Percentiles rank a stretch among this genome's conserved stretches.
These are phyloP conservation scores for Champsocephalus esox DNA, from an alignment of 2,797 vertebrate species.

Conservation along the genomic window DNA sequence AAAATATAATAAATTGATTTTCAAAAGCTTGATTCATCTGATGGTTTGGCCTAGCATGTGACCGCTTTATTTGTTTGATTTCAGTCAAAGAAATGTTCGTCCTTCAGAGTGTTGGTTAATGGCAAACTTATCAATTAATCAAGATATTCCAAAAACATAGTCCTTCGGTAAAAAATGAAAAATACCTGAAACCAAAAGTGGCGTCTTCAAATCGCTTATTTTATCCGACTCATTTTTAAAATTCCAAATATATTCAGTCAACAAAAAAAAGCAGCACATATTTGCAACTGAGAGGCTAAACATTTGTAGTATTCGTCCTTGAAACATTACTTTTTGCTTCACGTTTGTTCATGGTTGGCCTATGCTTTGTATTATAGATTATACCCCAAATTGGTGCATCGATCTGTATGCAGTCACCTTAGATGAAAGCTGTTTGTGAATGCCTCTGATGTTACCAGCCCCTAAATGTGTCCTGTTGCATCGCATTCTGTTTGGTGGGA, in stretches of 20 bases:
- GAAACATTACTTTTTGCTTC: background rate
- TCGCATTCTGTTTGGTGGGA: conserved; percentile 68
- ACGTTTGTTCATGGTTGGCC: conserved; percentile 20
- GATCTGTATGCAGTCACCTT: conserved; percentile 31
- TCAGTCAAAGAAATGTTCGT: background rate
- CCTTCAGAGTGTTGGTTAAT: background rate
- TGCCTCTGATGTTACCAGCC: conserved; percentile 53
- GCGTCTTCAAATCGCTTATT: background rate
- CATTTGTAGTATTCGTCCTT: background rate
- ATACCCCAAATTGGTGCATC: conserved; percentile 18
- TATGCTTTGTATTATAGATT: conserved; percentile 13
- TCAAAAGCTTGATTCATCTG: background rate
- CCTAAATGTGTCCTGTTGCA: conserved; percentile 58
- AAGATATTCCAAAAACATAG: background rate
- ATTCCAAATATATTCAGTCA: background rate
- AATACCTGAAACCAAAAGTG: background rate
- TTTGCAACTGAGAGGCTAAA: background rate
- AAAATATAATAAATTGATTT: background rate
- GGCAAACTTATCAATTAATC: background rate
- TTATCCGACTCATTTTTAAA: background rate
- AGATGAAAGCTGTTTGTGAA: conserved; percentile 31
- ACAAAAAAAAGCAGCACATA: background rate
- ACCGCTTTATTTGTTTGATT: conserved; percentile 1
- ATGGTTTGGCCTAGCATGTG: background rate
- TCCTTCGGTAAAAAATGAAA: background rate